Base-by-base conservation (phyloP, 2,888 invertebrate species). In the Gymnocheta viridis region DNA sequence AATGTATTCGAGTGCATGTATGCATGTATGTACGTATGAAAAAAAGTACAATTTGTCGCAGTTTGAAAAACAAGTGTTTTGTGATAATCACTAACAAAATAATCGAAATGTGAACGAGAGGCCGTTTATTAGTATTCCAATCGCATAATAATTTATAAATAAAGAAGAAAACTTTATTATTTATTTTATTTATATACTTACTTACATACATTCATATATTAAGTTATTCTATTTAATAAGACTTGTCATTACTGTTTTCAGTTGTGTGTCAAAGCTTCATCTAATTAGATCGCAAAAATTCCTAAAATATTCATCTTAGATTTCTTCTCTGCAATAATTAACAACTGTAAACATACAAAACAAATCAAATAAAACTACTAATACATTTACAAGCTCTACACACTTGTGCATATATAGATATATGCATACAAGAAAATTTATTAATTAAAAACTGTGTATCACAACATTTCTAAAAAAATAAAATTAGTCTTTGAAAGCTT, bases 21-120 rank as follows among this genome's bases (percentile, higher is more conserved):
- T 51, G 41, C 32, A 4, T 7, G 32, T 22, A 32, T 24, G 19
- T 49, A 67, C 14, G 62, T 17, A 19, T 49, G 32, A 5, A 47
- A 19, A 10, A 41, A 27, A 54, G 17, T 56, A 56, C 27, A 41
- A 54, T 58, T 56, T 44, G 29, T 56, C 12, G 44, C 94, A 96
- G 66, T 96, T 96, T 2, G 60, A 49, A 62, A 49, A 49, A 49
- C 62, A 73, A 60, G 96, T 54, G 62, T 51, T 64, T 74, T 41
- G 62, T 74, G 96, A 96, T 74, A 62, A 74, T 74, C 73, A 64
- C 62, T 24, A 38, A 27, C 17, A 74, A 54, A 51, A 62, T 74
- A 62, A 74, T 49, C 62, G 6, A 74, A 51, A 41, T 74, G 51
- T 66, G 6, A 66, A 29, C 49, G 35, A 73, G 29, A 66, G 56